phyloP scores from a whole-genome alignment of 1,140 invertebrate species.

The Lepidurus couesii region DNA sequence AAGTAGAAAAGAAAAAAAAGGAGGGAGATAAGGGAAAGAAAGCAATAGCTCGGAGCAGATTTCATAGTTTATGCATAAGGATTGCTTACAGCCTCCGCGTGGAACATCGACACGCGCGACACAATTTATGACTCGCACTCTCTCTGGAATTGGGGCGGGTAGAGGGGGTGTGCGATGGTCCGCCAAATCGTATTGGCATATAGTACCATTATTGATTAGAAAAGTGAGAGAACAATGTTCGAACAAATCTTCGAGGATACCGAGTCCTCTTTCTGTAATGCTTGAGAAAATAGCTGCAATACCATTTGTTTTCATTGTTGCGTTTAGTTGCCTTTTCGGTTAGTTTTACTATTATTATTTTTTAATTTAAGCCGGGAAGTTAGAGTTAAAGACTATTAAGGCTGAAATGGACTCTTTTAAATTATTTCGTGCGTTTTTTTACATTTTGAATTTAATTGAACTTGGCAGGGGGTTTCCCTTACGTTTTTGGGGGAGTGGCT shows the following conservation, averaged over 20 bases:
- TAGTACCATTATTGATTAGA: constrained; percentile 4
- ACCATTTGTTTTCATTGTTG: no score
- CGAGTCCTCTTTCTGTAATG: background rate
- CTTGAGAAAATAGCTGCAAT: no score
- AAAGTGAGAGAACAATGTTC: background rate
- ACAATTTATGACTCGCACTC: background rate
- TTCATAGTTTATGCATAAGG: constrained; percentile 17
- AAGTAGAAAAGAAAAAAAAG: background rate
- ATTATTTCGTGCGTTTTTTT: no score
- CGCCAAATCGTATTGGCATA: constrained; percentile 3
- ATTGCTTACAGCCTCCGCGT: background rate
- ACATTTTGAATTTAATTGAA: no score
- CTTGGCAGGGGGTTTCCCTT: no score
- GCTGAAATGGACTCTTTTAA: no score
- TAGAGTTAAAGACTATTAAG: no score
- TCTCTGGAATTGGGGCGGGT: background rate
- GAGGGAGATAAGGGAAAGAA: background rate
- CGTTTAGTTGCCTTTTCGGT: no score
- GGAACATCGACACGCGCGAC: background rate
- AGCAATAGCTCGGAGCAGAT: background rate
- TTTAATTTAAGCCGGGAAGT: no score
- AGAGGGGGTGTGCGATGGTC: background rate
- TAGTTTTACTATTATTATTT: no score
- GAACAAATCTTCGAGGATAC: background rate
- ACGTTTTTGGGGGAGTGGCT: no score